Conservation (phyloP, 2,113 vertebrate genomes). For the Columba janthina region DNA sequence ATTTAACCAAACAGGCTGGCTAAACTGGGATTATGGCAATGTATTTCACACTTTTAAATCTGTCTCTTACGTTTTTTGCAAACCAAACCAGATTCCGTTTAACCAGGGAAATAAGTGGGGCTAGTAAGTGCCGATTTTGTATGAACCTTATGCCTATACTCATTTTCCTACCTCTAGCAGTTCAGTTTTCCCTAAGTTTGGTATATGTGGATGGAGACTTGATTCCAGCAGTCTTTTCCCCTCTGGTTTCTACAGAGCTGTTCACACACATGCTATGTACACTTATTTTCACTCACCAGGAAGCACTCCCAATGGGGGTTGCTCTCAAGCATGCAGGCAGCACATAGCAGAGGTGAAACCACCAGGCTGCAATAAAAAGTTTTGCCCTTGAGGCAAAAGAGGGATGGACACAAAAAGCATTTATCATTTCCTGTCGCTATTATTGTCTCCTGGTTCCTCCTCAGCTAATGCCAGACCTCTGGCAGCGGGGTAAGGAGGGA, state of each 20-base stretch:
- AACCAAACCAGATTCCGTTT: not conserved
- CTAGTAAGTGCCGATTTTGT: not conserved
- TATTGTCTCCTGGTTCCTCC: constrained; percentile 40
- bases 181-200: not conserved
- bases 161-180: not conserved
- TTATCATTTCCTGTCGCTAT: constrained; percentile 38
- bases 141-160: not conserved
- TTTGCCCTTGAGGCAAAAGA: constrained; percentile 41
- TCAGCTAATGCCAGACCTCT: constrained; percentile 51
- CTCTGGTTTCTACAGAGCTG: not conserved
- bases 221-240: not conserved
- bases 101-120: not conserved
- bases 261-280: not conserved
- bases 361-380: constrained; percentile 42
- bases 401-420: constrained; percentile 47
- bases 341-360: constrained; percentile 50
- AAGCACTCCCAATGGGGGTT: constrained; percentile 12
- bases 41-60: not conserved
- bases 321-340: constrained; percentile 28
- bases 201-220: not conserved
- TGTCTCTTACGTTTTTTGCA: not conserved
- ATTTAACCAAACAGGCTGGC: too few relatives aligned
- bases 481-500: not conserved
- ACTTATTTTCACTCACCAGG: constrained; percentile 45
- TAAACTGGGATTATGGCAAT: not conserved